These are phyloP conservation scores for Carduelis carduelis DNA, from an alignment of 2,797 vertebrate genomes.

Conservation along the genomic window DNA sequence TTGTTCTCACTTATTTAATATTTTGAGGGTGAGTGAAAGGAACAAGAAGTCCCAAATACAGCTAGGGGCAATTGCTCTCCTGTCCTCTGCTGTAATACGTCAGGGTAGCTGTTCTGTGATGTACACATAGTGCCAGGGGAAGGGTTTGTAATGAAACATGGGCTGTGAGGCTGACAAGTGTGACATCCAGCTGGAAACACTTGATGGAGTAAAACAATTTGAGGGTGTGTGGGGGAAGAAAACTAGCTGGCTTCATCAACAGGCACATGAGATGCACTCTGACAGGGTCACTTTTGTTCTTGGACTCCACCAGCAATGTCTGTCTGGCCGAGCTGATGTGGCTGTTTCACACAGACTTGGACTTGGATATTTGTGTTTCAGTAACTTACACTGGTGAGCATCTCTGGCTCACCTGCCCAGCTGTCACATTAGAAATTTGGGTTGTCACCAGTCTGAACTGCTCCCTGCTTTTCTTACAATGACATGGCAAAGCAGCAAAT, in stretches of 20 bases:
- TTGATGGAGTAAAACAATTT: not conserved
- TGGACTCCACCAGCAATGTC: not conserved
- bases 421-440: not conserved
- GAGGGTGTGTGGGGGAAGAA: not conserved
- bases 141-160: not conserved
- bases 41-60: not conserved
- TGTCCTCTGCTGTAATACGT: not conserved
- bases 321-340: not conserved
- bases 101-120: not conserved
- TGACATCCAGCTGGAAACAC: not conserved
- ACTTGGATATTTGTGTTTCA: not conserved
- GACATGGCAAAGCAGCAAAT: not conserved
- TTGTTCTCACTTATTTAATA: not conserved
- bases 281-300: not conserved
- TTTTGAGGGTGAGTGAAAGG: not conserved
- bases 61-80: not conserved
- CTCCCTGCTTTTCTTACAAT: not conserved
- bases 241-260: not conserved
- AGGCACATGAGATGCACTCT: not conserved
- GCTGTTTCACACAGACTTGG: not conserved
- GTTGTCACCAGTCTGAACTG: not conserved
- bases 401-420: not conserved
- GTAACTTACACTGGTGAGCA: not conserved
- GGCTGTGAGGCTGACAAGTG: not conserved
- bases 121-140: rapidly evolving